These are phyloP conservation scores for Arvicanthis niloticus DNA, from an alignment of 2,113 vertebrate species.

Conservation along the genomic window DNA sequence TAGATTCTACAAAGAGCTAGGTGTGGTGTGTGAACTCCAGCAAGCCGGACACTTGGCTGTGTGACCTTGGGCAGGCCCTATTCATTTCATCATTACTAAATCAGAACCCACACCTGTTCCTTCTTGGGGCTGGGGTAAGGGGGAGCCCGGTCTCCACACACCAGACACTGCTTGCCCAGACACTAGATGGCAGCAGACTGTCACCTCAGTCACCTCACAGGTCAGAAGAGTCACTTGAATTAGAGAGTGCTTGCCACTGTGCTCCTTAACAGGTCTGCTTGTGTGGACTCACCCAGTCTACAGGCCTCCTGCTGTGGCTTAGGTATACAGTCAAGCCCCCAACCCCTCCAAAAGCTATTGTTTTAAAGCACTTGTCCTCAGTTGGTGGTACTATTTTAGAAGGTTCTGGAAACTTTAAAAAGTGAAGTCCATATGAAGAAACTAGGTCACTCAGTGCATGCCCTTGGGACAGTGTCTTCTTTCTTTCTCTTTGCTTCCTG, in stretches of 20 bases:
- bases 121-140: background rate
- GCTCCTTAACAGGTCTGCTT: background rate
- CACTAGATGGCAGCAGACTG: background rate
- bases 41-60: background rate
- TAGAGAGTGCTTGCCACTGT: background rate
- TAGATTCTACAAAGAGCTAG: background rate
- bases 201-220: background rate
- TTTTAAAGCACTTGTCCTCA: background rate
- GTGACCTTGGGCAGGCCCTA: background rate
- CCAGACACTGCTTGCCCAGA: background rate
- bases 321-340: too few relatives aligned
- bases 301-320: background rate
- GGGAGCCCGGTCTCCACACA: background rate
- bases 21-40: background rate
- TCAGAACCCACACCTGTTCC: background rate
- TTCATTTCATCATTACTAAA: background rate
- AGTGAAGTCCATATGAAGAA: background rate
- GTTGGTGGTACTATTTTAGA: background rate
- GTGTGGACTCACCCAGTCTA: background rate
- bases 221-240: background rate
- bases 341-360: background rate
- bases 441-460: background rate
- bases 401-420: background rate
- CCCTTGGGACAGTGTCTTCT: background rate
- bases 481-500: background rate